These are phyloP conservation scores for Halesus radiatus DNA, from an alignment of 1,140 invertebrate genomes.

Conservation along the genomic window DNA sequence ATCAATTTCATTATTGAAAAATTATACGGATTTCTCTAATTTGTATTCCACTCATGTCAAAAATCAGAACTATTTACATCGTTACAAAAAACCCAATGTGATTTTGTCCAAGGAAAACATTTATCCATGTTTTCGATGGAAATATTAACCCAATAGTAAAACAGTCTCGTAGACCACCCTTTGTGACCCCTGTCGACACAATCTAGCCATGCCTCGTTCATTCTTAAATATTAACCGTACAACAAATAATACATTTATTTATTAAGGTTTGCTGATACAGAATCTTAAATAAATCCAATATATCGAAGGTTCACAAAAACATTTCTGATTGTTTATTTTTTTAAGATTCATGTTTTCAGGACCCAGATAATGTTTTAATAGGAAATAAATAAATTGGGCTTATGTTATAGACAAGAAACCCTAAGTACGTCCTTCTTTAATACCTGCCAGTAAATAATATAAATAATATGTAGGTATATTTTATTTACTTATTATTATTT, in stretches of 20 bases:
- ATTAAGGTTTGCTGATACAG: not conserved
- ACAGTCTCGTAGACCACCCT: not conserved
- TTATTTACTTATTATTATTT: no score
- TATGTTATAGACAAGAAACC: no score
- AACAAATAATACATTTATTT: conserved; percentile 5
- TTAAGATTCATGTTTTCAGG: no score
- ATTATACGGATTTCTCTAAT: conserved; percentile 9
- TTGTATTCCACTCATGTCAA: conserved; percentile 22
- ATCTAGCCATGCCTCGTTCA: not conserved
- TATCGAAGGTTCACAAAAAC: not conserved
- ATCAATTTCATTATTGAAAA: conserved; percentile 31
- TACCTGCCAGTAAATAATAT: no score
- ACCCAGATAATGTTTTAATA: no score
- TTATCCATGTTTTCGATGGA: conserved; percentile 33
- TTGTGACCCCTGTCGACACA: conserved; percentile 29
- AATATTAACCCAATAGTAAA: conserved; percentile 42
- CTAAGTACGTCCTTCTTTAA: no score
- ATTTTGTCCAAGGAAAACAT: conserved; percentile 23
- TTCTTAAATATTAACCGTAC: not conserved
- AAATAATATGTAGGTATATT: no score
- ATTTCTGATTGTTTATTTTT: no score
- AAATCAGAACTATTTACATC: not conserved
- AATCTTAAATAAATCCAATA: not conserved
- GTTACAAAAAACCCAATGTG: not conserved
- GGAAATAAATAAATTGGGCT: no score